Conservation (phyloP, 2,797 vertebrate species). For the Jordanella pulchra region DNA sequence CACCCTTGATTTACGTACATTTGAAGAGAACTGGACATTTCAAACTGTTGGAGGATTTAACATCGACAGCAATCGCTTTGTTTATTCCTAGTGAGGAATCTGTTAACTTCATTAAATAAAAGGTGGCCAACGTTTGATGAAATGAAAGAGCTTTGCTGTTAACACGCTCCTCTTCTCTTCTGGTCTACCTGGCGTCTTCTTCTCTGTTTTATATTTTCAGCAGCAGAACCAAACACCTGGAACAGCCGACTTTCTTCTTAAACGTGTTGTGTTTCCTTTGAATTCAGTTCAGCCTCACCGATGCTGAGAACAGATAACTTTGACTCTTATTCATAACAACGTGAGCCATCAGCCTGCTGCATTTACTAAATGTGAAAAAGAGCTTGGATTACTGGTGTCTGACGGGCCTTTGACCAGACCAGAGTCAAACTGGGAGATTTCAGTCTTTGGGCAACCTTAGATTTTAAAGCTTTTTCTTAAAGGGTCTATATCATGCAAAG, state of each 20-base stretch:
- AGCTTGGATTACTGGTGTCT: not conserved
- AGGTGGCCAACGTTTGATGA: no score
- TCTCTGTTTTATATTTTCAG: not conserved
- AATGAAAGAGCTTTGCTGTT: no score
- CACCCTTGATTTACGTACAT: not conserved
- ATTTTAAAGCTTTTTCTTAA: not conserved
- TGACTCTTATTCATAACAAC: not conserved
- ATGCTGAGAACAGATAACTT: not conserved
- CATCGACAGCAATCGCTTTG: no score
- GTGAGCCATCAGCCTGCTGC: not conserved
- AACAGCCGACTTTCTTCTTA: not conserved
- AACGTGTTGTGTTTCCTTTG: not conserved
- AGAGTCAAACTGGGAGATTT: not conserved
- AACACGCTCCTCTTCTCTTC: no score
- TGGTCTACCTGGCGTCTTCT: not conserved
- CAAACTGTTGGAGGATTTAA: no score
- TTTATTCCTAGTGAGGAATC: no score
- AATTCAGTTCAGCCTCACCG: not conserved
- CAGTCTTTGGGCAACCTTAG: not conserved
- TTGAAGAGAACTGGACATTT: no score
- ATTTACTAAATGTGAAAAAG: not conserved
- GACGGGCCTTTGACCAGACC: not conserved
- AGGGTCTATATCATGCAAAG: no score
- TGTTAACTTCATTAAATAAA: no score
- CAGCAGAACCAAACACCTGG: not conserved